phyloP scores from a whole-genome alignment of 2,113 vertebrate species.

The Zeus faber region DNA sequence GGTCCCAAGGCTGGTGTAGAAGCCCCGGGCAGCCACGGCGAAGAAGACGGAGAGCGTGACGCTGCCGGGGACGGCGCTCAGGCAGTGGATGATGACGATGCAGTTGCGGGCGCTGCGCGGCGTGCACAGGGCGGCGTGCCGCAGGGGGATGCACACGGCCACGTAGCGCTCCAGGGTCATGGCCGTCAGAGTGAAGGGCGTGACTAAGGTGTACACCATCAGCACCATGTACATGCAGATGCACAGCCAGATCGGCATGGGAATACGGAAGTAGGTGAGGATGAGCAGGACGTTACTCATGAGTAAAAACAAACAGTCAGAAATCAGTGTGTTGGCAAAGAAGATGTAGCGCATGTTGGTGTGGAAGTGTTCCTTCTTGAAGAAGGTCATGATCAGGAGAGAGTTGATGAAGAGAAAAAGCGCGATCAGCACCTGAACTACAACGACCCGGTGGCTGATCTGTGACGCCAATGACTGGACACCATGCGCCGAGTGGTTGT shows the following conservation, averaged over 20 bases:
- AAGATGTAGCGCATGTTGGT: constrained; percentile 55
- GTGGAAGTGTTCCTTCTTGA: constrained; percentile 42
- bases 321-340: constrained; percentile 44
- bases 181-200: constrained; percentile 46
- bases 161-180: constrained; percentile 62
- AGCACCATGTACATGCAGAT: constrained; percentile 2
- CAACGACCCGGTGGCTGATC: neutral
- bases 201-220: neutral
- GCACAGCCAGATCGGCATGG: constrained; percentile 27
- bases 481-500: neutral
- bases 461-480: fast-evolving
- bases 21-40: neutral
- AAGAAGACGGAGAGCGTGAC: constrained; percentile 12
- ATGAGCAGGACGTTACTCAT: constrained; percentile 25
- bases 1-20: neutral
- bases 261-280: fast-evolving
- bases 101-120: neutral
- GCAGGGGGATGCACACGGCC: constrained; percentile 58
- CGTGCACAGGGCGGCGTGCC: constrained; percentile 44
- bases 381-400: constrained; percentile 36
- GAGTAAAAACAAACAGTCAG: constrained; percentile 36
- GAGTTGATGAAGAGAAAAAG: constrained; percentile 40
- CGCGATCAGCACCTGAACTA: constrained; percentile 31
- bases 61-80: constrained; percentile 29
- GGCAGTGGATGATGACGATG: constrained; percentile 39